Evolutionary conservation across 2,113 vertebrate species (phyloP).

Genomic region (Tetraodon nigroviridis): DNA sequence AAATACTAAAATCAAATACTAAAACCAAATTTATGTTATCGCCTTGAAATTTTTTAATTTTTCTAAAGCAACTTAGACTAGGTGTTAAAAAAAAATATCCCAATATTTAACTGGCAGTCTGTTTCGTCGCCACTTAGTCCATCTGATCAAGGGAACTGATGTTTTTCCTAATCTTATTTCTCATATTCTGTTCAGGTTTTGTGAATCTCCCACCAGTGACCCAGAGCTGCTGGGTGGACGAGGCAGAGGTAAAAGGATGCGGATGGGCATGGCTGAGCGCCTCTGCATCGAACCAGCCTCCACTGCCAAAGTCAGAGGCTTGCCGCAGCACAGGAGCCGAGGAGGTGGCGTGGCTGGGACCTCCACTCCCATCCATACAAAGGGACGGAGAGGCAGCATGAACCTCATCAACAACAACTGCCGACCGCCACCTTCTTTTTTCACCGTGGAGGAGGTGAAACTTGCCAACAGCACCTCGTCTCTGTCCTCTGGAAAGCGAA

Average conservation of each 20-base stretch:
- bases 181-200: slow-evolving; percentile 79
- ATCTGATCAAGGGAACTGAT: too few species aligned
- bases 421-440: slow-evolving; percentile 84
- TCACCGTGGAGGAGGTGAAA: slow-evolving; percentile 89
- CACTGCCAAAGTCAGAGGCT: slow-evolving; percentile 82
- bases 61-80: too few species aligned
- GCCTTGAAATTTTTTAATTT: too few species aligned
- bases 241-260: slow-evolving; percentile 89
- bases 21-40: too few species aligned
- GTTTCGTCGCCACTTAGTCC: too few species aligned
- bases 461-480: slow-evolving; percentile 67
- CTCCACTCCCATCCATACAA: slow-evolving; percentile 71
- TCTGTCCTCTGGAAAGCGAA: slow-evolving; percentile 84
- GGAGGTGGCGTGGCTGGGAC: slow-evolving; percentile 79
- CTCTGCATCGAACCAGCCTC: slow-evolving; percentile 78
- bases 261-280: slow-evolving; percentile 77
- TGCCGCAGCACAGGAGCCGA: slow-evolving; percentile 85
- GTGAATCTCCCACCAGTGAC: slow-evolving; percentile 94
- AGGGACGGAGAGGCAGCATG: slow-evolving; percentile 89
- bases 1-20: too few species aligned
- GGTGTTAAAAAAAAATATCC: too few species aligned
- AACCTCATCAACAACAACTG: slow-evolving; percentile 86
- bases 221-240: slow-evolving; percentile 89
- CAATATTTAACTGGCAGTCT: too few species aligned
- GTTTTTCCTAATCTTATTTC: background rate